Base-by-base conservation (phyloP, 2,888 invertebrate species). In the Calliphora vomitoria region DNA sequence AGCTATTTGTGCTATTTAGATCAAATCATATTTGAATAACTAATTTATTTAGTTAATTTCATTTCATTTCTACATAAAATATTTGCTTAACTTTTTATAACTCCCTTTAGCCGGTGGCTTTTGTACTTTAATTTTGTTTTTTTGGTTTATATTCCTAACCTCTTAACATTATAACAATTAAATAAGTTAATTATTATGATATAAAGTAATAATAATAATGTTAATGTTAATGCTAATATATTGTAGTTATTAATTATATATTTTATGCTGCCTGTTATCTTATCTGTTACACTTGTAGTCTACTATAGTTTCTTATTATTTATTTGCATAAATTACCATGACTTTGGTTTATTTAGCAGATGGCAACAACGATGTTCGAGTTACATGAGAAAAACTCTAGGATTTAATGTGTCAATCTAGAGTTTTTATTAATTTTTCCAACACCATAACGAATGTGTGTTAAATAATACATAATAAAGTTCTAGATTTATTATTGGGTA, bases 251-350 rank as follows among this genome's bases (percentile, higher is more conserved):
- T 55, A 66, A 25, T 55, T 66, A 41, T 44, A 66, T 6, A 55
- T 10, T 55, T 55, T 62, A 11, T 47, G 18, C 38, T 35, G 38
- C 18, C 10, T 35, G 13, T 35, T n/a, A n/a, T 11, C 5, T 11
- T 38, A 11, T 31, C 0, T 55, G 58, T 35, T 60, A 60, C 47
- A 44, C 35, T 78, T 20, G 5, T 13, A 44, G 60, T 50, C 75
- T 76, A 62, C 1, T 38, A 13, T 38, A 4, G 4, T 3, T 25
- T 76, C 35, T 8, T 64, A 15, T 55, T 66, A 53, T 44, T 76
- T 69, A 53, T 44, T 76, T 69, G 13, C 79, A 69, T 60, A 80
- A 69, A 60, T 60, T 50, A 8, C n/a, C 69, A 35, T 80, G 47
- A 25, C 60, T 80, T 44, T 69, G 31, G 15, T 31, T 44, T 25